Percentiles rank a stretch among this genome's conserved stretches.
Evolutionary conservation across 2,888 invertebrate genomes (phyloP).

Genomic region (Arenicola marina): DNA sequence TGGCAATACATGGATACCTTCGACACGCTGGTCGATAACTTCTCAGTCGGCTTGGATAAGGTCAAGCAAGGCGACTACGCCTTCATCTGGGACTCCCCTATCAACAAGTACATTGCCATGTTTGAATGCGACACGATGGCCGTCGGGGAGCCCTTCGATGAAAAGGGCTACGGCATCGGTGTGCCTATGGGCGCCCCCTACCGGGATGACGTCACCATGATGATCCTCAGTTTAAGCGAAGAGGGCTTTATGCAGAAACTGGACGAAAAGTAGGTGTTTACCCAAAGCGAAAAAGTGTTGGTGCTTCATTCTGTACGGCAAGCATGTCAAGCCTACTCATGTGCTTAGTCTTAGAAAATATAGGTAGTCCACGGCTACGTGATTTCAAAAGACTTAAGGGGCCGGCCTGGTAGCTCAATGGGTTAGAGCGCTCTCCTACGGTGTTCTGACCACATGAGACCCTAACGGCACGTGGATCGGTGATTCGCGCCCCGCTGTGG

Average conservation of each 20-base stretch:
- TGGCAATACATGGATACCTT: constrained; percentile 55
- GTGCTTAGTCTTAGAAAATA: too few species aligned
- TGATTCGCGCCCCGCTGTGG: too few species aligned
- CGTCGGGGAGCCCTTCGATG: constrained; percentile 56
- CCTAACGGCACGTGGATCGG: too few species aligned
- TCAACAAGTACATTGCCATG: constrained; percentile 52
- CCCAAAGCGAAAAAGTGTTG: too few species aligned
- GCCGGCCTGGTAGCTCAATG: too few species aligned
- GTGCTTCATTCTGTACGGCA: too few species aligned
- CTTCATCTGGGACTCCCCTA: constrained; percentile 60
- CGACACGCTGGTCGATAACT: constrained; percentile 50
- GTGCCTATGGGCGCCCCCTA: constrained; percentile 57
- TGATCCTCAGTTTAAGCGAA: constrained; percentile 50
- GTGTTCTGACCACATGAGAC: too few species aligned
- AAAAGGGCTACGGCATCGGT: constrained; percentile 57
- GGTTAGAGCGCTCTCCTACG: too few species aligned
- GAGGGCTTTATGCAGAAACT: constrained; percentile 47
- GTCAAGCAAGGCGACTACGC: constrained; percentile 56
- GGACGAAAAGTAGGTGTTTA: constrained; percentile 46
- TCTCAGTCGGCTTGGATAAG: constrained; percentile 46
- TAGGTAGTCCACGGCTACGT: too few species aligned
- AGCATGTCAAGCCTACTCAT: too few species aligned
- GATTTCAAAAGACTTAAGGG: too few species aligned
- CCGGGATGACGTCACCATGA: constrained; percentile 54
- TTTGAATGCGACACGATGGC: constrained; percentile 68